Conservation (phyloP, 2,113 vertebrate species). For the Myotis brandtii region DNA sequence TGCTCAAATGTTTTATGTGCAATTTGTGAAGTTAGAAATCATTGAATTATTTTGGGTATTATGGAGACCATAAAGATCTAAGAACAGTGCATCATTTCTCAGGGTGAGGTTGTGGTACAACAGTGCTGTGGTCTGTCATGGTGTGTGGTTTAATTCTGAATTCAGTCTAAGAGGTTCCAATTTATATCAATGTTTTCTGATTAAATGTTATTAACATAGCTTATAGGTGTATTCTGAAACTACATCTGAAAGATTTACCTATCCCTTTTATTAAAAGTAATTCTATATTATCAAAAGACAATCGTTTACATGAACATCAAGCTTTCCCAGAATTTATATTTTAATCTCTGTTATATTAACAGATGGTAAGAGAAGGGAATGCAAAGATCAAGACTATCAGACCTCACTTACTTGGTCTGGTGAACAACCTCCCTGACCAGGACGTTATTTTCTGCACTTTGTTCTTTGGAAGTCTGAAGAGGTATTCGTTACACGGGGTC, state of each 20-base stretch:
- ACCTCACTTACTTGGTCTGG: background rate
- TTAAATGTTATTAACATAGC: background rate
- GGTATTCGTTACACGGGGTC: background rate
- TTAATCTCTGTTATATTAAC: background rate
- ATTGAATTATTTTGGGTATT: background rate
- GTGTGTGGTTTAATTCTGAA: conserved; percentile 8
- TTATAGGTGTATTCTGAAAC: background rate
- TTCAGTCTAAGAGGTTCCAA: background rate
- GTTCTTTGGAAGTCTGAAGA: background rate
- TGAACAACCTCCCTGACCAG: accelerated
- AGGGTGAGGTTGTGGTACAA: background rate
- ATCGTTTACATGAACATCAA: background rate
- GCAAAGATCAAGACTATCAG: background rate
- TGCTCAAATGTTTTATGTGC: background rate
- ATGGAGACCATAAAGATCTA: background rate
- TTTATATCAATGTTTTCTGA: background rate
- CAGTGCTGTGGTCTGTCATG: background rate
- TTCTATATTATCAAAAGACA: conserved; percentile 7
- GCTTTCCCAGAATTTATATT: conserved; percentile 3
- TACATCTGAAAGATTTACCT: background rate
- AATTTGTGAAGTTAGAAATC: background rate
- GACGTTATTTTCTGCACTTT: background rate
- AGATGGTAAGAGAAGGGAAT: background rate
- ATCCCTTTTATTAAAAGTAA: background rate
- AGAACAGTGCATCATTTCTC: background rate